phyloP scores from a whole-genome alignment of 2,113 vertebrate genomes.

The Xiphias gladius region DNA sequence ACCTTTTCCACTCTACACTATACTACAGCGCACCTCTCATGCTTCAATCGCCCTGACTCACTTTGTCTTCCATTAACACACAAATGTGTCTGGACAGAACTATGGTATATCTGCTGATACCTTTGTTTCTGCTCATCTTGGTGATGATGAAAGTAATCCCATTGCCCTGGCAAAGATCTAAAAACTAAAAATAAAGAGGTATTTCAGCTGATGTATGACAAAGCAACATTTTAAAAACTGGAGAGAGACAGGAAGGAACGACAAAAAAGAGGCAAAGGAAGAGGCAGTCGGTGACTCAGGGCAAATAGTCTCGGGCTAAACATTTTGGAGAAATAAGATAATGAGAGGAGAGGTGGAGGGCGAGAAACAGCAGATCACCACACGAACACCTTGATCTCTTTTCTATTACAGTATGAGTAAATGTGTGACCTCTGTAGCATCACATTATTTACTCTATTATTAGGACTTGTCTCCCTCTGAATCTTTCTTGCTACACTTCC shows the following conservation, averaged over 20 bases:
- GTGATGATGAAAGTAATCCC: conserved; percentile 22
- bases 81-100: conserved; percentile 20
- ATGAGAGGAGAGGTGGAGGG: neutral
- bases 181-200: conserved; percentile 28
- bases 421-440: conserved; percentile 25
- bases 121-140: conserved; percentile 1
- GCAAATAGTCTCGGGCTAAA: conserved; percentile 9
- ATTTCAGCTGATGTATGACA: conserved; percentile 38
- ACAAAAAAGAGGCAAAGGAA: neutral
- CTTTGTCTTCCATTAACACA: conserved; percentile 16
- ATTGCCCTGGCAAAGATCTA: conserved; percentile 28
- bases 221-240: conserved; percentile 17
- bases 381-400: neutral
- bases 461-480: neutral
- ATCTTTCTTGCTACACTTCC: neutral
- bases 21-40: conserved; percentile 7
- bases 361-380: neutral
- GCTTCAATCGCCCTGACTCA: conserved; percentile 18
- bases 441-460: neutral
- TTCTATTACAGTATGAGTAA: conserved; percentile 18
- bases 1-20: conserved; percentile 1
- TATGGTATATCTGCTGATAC: conserved; percentile 32
- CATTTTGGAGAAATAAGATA: conserved; percentile 47
- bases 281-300: conserved; percentile 41
- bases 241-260: neutral